These are phyloP conservation scores for Lanistes nyassanus DNA, from an alignment of 1,140 invertebrate genomes.

Conservation along the genomic window DNA sequence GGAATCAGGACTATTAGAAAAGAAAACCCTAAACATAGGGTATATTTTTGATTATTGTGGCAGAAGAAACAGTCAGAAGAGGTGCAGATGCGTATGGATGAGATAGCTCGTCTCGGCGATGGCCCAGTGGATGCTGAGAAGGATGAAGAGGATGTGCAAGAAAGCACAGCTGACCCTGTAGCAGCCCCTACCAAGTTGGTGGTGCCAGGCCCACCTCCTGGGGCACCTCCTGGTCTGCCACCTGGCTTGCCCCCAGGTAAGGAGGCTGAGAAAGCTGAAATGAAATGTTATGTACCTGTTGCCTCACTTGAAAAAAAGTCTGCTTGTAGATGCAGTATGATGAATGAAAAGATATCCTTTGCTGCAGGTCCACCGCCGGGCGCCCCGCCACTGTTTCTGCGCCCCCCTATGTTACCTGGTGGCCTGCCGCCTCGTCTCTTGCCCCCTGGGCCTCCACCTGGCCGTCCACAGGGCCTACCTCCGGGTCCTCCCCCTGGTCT, in stretches of 20 bases:
- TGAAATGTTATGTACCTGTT: no score
- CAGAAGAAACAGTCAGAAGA: slow-evolving; percentile 33
- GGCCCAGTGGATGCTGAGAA: slow-evolving; percentile 35
- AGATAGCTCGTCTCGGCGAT: slow-evolving; percentile 31
- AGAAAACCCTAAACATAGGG: no score
- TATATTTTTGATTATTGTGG: no score
- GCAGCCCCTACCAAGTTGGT: slow-evolving; percentile 24
- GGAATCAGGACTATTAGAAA: no score
- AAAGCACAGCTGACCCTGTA: slow-evolving; percentile 36
- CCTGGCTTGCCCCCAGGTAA: slow-evolving; percentile 58
- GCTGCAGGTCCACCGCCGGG: slow-evolving; percentile 64
- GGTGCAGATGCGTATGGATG: slow-evolving; percentile 27
- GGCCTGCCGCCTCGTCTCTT: slow-evolving; percentile 68
- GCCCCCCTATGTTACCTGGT: slow-evolving; percentile 63
- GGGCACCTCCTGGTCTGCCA: slow-evolving; percentile 57
- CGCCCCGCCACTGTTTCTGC: slow-evolving; percentile 70
- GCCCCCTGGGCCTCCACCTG: slow-evolving; percentile 73
- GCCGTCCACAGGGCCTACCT: slow-evolving; percentile 87
- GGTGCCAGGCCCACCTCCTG: slow-evolving; percentile 36
- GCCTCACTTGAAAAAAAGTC: no score
- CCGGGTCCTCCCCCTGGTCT: slow-evolving; percentile 70
- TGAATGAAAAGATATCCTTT: slow-evolving; percentile 5
- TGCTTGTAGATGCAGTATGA: no score
- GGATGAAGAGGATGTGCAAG: slow-evolving; percentile 34
- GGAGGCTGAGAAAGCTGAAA: background rate